Evolutionary conservation across 1,140 invertebrate species (phyloP), one percentile per base, ranked within the genome.

Genomic region (Acromyrmex charruanus): DNA sequence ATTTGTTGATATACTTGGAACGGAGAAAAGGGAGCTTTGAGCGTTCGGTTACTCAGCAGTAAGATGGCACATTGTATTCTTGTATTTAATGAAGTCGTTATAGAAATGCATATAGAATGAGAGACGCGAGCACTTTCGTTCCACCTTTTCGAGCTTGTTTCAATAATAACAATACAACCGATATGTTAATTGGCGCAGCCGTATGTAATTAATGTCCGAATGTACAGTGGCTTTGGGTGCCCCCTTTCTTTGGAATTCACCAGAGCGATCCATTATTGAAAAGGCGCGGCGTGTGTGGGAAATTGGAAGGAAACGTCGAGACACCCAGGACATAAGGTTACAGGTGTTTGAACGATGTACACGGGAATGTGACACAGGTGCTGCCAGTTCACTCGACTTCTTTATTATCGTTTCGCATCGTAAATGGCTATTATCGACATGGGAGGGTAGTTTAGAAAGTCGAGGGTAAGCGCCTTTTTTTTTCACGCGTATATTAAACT

Each of bases 351-450:
- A 82, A 69, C 77, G 87, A 90, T 87, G 90, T 92, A 92, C 94
- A 93, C 94, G 94, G 94, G 94, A 94, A 94, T 94, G 93, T 92
- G 91, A 92, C 92, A 93, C 94, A 94, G 94, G 94, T 94, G 93
- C 90, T 89, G 75, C 44, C 71, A 4, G 77, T 35, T 75, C 39
- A 44, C 63, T 49, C 77, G 21, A 49, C 80, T 81, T 86, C 87
- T 87, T 92, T 92, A 91, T 93, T 91, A 93, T 93, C 91, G 89
- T 91, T 92, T 93, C 89, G 91, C 90, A 79, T 88, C 87, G 91
- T 87, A 91, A 94, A 93, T 86, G 92, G 88, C 87, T 87, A 87
- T 91, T 93, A 92, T 92, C 61, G 75, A 28, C 59, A 39, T 28
- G 16, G n/a, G 53, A 51, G 85, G 65, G 44, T 66, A 31, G 75